phyloP scores from a whole-genome alignment of 2,113 vertebrate species.

The Aspiorhynchus laticeps region DNA sequence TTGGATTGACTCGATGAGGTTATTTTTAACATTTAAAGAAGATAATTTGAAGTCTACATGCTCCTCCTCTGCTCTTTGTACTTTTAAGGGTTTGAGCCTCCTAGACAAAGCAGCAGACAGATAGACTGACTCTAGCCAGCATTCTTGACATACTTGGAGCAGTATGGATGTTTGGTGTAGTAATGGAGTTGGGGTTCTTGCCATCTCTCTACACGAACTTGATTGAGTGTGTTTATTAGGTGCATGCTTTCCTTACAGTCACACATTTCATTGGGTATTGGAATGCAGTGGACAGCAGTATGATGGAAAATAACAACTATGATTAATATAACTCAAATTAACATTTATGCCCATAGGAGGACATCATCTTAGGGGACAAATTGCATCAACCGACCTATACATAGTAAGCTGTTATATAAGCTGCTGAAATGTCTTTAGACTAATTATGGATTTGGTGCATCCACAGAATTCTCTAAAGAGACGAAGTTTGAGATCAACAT shows the following conservation, averaged over 20 bases:
- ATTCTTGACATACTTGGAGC: slow-evolving; percentile 66
- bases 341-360: slow-evolving; percentile 12
- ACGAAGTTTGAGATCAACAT: slow-evolving; percentile 80
- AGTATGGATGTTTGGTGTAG: slow-evolving; percentile 42
- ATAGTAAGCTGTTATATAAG: background rate
- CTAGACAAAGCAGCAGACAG: slow-evolving; percentile 51
- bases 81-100: background rate
- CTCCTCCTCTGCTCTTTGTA: background rate
- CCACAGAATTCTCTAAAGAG: slow-evolving; percentile 89
- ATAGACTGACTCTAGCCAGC: slow-evolving; percentile 50
- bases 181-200: slow-evolving; percentile 22
- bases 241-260: background rate
- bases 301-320: slow-evolving; percentile 31
- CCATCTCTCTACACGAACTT: background rate
- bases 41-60: background rate
- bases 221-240: slow-evolving; percentile 19
- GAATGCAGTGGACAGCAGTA: slow-evolving; percentile 12
- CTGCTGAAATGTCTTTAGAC: slow-evolving; percentile 32
- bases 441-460: background rate
- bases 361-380: slow-evolving; percentile 2
- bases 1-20: slow-evolving; percentile 3
- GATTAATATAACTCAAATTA: background rate
- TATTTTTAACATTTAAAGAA: slow-evolving; percentile 31
- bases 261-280: background rate
- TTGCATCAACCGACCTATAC: background rate